Evolutionary conservation across 2,888 invertebrate species (phyloP).

Genomic region (Ferdinandea cuprea): DNA sequence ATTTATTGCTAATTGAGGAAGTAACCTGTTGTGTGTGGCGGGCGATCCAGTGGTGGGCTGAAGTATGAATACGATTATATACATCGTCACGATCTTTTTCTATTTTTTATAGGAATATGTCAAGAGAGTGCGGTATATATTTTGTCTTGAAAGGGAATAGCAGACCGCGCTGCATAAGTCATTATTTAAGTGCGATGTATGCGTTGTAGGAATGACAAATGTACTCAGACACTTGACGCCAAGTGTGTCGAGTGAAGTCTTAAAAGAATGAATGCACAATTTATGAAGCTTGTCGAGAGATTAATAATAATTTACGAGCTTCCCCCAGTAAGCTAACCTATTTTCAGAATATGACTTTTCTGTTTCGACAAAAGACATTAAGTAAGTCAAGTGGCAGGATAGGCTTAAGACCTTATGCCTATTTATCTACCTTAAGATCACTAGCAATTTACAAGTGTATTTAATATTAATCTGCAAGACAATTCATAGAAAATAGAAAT

Average conservation of each 20-base stretch:
- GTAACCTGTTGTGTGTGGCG: conserved; percentile 47
- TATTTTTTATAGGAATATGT: neutral
- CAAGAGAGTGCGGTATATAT: neutral
- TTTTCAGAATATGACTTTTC: no score
- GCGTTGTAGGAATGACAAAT: neutral
- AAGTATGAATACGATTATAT: neutral
- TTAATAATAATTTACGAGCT: no score
- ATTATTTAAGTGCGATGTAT: neutral
- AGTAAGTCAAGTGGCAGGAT: no score
- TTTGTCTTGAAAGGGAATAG: neutral
- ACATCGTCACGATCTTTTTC: conserved; percentile 1
- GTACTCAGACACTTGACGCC: conserved; percentile 7
- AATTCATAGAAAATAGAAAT: no score
- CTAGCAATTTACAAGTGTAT: no score
- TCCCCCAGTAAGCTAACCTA: no score
- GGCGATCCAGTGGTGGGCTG: conserved; percentile 1
- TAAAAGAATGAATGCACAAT: neutral
- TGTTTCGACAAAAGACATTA: no score
- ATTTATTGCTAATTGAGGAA: conserved; percentile 55
- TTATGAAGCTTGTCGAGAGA: no score
- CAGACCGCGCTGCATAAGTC: neutral
- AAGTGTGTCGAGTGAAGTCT: conserved; percentile 5
- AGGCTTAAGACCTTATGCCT: no score
- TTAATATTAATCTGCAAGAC: no score
- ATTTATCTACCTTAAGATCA: no score